Evolutionary conservation across 92 coral and sea anemone genomes (phyloP), one percentile per base, ranked within the genome.

Genomic region (Hydrozoanthus gracilis): DNA sequence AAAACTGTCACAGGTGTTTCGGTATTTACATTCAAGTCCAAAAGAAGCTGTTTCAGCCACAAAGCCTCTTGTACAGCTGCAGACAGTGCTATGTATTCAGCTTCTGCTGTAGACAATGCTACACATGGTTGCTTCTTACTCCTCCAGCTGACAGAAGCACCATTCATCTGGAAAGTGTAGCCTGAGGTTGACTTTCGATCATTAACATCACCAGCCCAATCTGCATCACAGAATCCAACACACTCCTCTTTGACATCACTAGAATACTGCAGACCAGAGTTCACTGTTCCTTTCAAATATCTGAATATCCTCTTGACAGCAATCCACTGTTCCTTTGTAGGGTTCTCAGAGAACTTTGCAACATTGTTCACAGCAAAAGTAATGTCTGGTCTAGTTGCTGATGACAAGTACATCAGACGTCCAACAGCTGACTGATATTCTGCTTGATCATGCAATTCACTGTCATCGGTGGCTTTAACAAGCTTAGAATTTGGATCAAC

Each of bases 51-150:
- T 65, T 16, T 14, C 6, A 65, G 5, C 35, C 70, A 14, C 70
- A 3, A 11, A 60, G 66, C 66, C n/a, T 60, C 11, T 60, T 60
- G 15, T 11, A 7, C 15, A 4, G 66, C 66, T 7, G 66, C 11
- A 7, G 66, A 60, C 15, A 60, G 15, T 3, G 66, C 66, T 11
- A 11, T 11, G 15, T 60, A 60, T 60, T 60, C 66, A 7, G 66
- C 8, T 11, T 60, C 66, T 4, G 66, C 58, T 60, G 66, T 60
- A 10, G 66, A 60, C 4, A 60, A 14, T 16, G 66, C 92, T 27
- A 92, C 90, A 86, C 92, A 92, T 13, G 82, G 44, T 66, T 88
- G 89, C 48, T 85, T 91, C 84, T 91, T 88, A 85, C 89, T 84
- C 79, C 90, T 70, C 92, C 94, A 91, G 91, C 94, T 88, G 52